These are phyloP conservation scores for Eristalis arbustorum DNA, from an alignment of 2,888 invertebrate species.

Conservation along the genomic window DNA sequence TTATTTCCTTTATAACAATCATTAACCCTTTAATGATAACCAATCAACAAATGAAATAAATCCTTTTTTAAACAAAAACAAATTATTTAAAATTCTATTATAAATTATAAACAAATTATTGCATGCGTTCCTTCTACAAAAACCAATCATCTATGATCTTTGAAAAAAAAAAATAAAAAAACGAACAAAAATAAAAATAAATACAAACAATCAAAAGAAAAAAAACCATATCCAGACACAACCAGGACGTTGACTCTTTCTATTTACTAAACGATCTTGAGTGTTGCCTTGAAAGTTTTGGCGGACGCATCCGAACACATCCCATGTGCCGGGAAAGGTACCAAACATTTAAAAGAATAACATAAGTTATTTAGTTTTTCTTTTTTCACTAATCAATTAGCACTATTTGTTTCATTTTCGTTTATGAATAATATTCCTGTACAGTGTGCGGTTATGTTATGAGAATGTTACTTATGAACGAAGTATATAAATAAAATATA, in stretches of 20 bases:
- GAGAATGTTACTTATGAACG: too few relatives aligned
- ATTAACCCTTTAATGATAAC: background rate
- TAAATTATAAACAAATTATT: constrained; percentile 22
- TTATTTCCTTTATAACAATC: too few relatives aligned
- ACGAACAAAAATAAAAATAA: too few relatives aligned
- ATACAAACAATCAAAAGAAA: background rate
- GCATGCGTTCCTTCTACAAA: constrained; percentile 35
- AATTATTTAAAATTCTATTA: constrained; percentile 12
- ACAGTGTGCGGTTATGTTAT: too few relatives aligned
- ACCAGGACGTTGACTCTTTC: constrained; percentile 62
- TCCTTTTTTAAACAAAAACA: background rate
- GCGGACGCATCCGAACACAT: constrained; percentile 80
- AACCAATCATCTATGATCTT: background rate
- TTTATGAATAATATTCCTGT: background rate
- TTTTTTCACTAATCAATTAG: constrained; percentile 33
- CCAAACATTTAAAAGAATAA: constrained; percentile 67
- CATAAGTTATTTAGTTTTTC: constrained; percentile 31
- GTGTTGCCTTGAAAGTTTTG: constrained; percentile 80
- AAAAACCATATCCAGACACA: constrained; percentile 19
- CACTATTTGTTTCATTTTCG: background rate
- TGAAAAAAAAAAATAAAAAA: constrained; percentile 9
- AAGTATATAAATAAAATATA: too few relatives aligned
- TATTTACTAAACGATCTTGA: constrained; percentile 68
- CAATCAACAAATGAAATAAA: background rate
- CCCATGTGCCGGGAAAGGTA: constrained; percentile 82